Conservation (phyloP, 2,113 vertebrate genomes). For the Chlamydotis undulata region DNA sequence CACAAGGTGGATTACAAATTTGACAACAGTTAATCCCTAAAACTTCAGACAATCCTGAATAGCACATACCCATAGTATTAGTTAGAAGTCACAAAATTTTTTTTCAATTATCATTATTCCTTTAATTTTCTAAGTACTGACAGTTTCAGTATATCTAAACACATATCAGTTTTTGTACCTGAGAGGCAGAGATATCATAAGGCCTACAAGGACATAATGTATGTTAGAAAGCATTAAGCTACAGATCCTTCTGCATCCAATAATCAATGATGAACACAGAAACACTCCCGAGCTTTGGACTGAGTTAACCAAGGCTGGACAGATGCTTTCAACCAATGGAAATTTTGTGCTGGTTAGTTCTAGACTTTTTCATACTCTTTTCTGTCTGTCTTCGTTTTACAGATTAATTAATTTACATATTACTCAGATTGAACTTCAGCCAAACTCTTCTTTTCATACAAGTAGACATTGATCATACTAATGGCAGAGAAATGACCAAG, state of each 20-base stretch:
- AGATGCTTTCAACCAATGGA: not conserved
- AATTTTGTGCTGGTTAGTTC: not conserved
- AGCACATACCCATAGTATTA: not conserved
- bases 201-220: not conserved
- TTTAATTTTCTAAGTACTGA: not conserved
- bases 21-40: not conserved
- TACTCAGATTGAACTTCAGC: not conserved
- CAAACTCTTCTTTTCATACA: not conserved
- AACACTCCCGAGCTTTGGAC: not conserved
- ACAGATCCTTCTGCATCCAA: too few species aligned
- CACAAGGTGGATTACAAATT: not conserved
- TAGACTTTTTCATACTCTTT: not conserved
- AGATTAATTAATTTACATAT: not conserved
- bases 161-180: not conserved
- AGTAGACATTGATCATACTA: not conserved
- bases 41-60: not conserved
- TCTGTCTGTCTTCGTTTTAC: not conserved
- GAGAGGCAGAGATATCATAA: not conserved
- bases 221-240: not conserved
- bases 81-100: not conserved
- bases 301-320: not conserved
- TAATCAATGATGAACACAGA: not conserved
- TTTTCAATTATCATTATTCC: not conserved
- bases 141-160: not conserved
- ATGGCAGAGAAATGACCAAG: not conserved